These are phyloP conservation scores for Cerceris ruficornis DNA, from an alignment of 2,888 invertebrate species.

Conservation along the genomic window DNA sequence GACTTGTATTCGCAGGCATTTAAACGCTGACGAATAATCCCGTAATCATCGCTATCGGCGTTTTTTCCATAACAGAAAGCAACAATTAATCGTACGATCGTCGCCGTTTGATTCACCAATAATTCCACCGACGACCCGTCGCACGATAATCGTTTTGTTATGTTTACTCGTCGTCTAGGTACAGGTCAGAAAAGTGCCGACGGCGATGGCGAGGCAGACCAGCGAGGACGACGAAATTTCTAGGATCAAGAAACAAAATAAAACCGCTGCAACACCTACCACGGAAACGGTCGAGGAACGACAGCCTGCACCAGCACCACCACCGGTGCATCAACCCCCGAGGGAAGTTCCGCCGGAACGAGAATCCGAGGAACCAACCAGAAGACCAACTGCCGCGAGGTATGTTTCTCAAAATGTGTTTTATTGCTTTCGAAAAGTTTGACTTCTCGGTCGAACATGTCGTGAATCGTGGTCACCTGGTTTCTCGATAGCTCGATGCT, in stretches of 20 bases:
- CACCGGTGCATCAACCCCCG: constrained; percentile 78
- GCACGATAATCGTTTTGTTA: constrained; percentile 19
- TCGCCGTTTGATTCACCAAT: not conserved
- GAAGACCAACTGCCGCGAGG: constrained; percentile 87
- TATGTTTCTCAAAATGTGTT: constrained; percentile 7
- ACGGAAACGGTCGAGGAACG: constrained; percentile 83
- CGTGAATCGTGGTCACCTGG: not conserved
- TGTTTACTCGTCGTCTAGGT: constrained; percentile 65
- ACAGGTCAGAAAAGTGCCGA: constrained; percentile 74
- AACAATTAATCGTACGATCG: not conserved
- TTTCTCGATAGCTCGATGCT: too few relatives aligned
- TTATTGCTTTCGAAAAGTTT: not conserved
- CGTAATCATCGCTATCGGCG: not conserved
- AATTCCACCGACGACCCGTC: not conserved
- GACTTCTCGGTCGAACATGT: not conserved
- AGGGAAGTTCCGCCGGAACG: constrained; percentile 83
- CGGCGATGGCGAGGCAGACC: constrained; percentile 88
- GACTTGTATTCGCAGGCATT: not conserved
- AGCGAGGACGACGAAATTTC: constrained; percentile 96
- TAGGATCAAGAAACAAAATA: constrained; percentile 93
- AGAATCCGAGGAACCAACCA: constrained; percentile 85
- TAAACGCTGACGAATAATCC: not conserved
- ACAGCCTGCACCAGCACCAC: constrained; percentile 60
- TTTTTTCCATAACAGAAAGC: not conserved
- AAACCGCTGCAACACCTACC: constrained; percentile 83